phyloP scores from a whole-genome alignment of 1,140 invertebrate genomes.

The Luehdorfia chinensis region DNA sequence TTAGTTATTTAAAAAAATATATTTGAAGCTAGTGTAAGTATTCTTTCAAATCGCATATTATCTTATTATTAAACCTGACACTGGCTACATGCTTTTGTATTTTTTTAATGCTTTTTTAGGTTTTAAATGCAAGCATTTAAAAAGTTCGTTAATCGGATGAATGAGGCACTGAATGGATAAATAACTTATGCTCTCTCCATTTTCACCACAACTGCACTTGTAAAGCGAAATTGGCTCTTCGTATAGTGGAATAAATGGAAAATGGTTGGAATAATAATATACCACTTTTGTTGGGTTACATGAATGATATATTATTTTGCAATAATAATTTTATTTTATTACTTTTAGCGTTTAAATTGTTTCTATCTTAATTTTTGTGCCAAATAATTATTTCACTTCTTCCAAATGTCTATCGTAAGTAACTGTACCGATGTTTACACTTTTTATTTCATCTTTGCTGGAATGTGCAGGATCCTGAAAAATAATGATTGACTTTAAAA shows the following conservation, averaged over 20 bases:
- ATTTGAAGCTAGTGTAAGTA: too few species aligned
- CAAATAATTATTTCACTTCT: conserved; percentile 46
- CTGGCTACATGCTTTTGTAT: background rate
- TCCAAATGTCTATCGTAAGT: conserved; percentile 62
- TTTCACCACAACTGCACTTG: conserved; percentile 2
- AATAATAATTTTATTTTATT: conserved; percentile 4
- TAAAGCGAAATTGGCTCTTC: background rate
- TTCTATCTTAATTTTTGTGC: conserved; percentile 14
- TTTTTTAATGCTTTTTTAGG: background rate
- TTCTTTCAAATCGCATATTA: too few species aligned
- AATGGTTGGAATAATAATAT: background rate
- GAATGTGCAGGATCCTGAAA: conserved; percentile 44
- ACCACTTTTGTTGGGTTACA: conserved; percentile 1
- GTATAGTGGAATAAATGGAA: conserved; percentile 1
- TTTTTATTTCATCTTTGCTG: conserved; percentile 58
- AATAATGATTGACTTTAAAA: too few species aligned
- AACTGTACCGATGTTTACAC: conserved; percentile 61
- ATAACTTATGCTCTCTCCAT: conserved; percentile 5
- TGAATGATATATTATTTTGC: too few species aligned
- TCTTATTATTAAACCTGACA: too few species aligned
- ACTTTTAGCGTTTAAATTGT: conserved; percentile 15
- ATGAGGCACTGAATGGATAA: conserved; percentile 6
- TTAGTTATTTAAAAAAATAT: too few species aligned
- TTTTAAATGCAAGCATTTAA: background rate
- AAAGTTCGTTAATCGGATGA: conserved; percentile 7